Conservation (phyloP, 2,113 vertebrate species). For the Phalacrocorax carbo region DNA sequence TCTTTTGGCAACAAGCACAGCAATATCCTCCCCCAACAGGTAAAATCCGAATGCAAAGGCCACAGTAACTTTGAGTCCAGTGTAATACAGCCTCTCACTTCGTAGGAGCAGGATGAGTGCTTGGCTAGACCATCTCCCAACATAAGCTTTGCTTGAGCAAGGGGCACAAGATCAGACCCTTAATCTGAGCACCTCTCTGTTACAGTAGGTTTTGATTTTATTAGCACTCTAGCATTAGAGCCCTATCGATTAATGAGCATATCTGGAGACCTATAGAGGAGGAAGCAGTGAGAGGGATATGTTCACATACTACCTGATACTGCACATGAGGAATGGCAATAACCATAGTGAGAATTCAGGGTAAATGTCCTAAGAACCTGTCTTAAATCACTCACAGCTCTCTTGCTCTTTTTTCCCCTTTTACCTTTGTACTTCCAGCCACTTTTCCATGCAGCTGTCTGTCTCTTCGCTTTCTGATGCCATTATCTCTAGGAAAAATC, state of each 20-base stretch:
- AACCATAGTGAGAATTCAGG: background rate
- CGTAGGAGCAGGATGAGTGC: background rate
- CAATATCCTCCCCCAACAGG: background rate
- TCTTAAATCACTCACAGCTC: background rate
- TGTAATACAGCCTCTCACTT: background rate
- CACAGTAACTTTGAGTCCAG: background rate
- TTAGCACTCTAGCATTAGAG: background rate
- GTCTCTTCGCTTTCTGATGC: background rate
- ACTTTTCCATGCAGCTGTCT: background rate
- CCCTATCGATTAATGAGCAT: background rate
- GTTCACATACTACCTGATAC: background rate
- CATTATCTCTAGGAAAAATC: background rate
- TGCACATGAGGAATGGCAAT: background rate
- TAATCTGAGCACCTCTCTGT: background rate
- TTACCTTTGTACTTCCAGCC: background rate
- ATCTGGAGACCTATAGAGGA: background rate
- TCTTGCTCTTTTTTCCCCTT: background rate
- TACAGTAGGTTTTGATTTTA: background rate
- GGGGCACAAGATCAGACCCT: background rate
- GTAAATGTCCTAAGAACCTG: background rate
- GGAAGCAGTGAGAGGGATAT: background rate
- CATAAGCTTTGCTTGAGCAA: background rate
- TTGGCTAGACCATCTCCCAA: background rate
- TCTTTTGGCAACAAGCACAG: background rate
- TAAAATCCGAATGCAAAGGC: background rate